These are phyloP conservation scores for Sitophilus oryzae DNA, from an alignment of 1,140 invertebrate genomes.

Conservation along the genomic window DNA sequence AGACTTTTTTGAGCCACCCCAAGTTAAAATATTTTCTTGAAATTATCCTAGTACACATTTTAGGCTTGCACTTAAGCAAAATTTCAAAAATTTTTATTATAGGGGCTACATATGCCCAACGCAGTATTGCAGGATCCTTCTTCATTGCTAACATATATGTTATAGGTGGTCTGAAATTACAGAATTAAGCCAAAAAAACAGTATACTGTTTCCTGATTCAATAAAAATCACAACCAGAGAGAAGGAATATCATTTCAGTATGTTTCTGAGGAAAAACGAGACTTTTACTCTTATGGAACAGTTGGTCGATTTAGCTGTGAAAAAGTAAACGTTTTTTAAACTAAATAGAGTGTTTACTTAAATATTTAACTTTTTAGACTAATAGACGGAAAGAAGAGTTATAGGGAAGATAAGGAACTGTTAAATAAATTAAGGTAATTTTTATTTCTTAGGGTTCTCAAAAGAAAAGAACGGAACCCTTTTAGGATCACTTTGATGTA, in stretches of 20 bases:
- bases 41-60: too few relatives aligned
- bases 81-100: too few relatives aligned
- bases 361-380: conserved; percentile 50
- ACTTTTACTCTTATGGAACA: conserved; percentile 91
- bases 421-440: conserved; percentile 68
- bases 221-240: conserved; percentile 79
- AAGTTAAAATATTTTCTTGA: too few relatives aligned
- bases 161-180: conserved; percentile 71
- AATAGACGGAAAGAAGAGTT: conserved; percentile 80
- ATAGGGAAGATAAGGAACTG: conserved; percentile 77
- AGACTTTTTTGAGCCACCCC: too few relatives aligned
- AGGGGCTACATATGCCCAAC: too few relatives aligned
- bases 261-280: conserved; percentile 85
- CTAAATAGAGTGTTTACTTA: conserved; percentile 27
- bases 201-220: conserved; percentile 77
- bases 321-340: conserved; percentile 56
- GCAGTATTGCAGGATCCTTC: too few relatives aligned
- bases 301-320: conserved; percentile 94
- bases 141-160: too few relatives aligned
- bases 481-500: too few relatives aligned
- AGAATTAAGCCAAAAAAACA: conserved; percentile 68
- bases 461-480: too few relatives aligned
- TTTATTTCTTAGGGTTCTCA: not conserved
- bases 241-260: conserved; percentile 78
- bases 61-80: too few relatives aligned